Evolutionary conservation across 2,113 vertebrate species (phyloP).

Genomic region (Pseudolaguvia tuberculata): DNA sequence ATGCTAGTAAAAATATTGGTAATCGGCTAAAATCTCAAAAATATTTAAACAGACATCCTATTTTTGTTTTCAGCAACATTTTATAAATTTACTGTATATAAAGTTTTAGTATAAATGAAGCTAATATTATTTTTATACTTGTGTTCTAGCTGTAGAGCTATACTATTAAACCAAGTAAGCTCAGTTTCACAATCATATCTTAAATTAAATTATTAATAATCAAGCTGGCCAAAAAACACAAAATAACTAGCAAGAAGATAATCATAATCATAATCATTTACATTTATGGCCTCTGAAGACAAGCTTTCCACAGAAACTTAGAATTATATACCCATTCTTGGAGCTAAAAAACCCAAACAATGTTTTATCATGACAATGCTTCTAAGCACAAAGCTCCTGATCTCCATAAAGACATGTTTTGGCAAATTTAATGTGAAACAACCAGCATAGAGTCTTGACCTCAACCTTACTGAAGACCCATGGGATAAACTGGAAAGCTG

Average conservation of each 20-base stretch:
- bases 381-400: no score
- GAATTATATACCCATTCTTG: neutral
- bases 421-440: neutral
- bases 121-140: neutral
- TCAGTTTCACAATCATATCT: neutral
- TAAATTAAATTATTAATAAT: neutral
- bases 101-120: neutral
- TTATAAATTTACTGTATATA: neutral
- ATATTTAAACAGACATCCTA: no score
- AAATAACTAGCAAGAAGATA: neutral
- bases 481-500: neutral
- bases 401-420: no score
- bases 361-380: no score
- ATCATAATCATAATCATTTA: neutral
- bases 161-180: neutral
- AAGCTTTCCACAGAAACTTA: neutral
- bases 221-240: neutral
- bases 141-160: neutral
- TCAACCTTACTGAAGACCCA: neutral
- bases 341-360: no score
- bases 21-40: no score
- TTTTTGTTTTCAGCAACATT: neutral
- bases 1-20: neutral
- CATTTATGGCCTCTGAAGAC: no score
- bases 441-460: neutral